Conservation (phyloP, 2,888 invertebrate genomes). For the Ephialtes manifestator region DNA sequence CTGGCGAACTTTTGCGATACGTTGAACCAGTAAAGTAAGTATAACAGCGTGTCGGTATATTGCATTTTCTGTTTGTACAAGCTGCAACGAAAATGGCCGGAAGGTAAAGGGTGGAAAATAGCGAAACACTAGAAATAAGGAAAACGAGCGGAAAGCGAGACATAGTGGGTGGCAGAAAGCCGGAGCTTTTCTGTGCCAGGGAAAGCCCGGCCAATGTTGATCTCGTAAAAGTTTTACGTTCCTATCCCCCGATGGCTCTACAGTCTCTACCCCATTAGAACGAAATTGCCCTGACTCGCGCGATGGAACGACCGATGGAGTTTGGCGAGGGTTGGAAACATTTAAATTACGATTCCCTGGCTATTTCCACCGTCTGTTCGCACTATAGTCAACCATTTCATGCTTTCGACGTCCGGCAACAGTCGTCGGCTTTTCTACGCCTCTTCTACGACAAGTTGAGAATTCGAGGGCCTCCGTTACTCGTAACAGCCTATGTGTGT, state of each 20-base stretch:
- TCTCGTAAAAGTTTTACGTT: conserved; percentile 74
- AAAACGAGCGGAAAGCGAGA: conserved; percentile 6
- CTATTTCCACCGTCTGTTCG: conserved; percentile 52
- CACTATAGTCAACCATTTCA: conserved; percentile 14
- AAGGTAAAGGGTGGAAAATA: not conserved
- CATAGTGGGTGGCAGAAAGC: conserved; percentile 26
- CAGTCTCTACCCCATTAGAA: conserved; percentile 65
- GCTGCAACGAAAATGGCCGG: not conserved
- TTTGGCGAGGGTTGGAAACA: conserved; percentile 54
- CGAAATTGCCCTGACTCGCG: conserved; percentile 71
- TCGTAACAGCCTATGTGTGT: conserved; percentile 3
- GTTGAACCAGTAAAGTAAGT: not conserved
- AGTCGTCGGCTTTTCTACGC: not conserved
- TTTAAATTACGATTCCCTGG: conserved; percentile 74
- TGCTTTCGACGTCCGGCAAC: not conserved
- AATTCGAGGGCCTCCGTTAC: not conserved
- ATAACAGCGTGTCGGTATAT: conserved; percentile 20
- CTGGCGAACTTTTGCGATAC: not conserved
- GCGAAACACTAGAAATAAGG: conserved; percentile 12
- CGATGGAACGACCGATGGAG: conserved; percentile 18
- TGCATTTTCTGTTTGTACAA: conserved; percentile 32
- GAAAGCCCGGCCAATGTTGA: conserved; percentile 64
- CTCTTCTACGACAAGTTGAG: not conserved
- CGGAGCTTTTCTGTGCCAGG: conserved; percentile 53
- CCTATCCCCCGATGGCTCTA: conserved; percentile 51